These are phyloP conservation scores for Scrobipalpa atriplicella DNA, from an alignment of 2,888 invertebrate species.

Conservation along the genomic window DNA sequence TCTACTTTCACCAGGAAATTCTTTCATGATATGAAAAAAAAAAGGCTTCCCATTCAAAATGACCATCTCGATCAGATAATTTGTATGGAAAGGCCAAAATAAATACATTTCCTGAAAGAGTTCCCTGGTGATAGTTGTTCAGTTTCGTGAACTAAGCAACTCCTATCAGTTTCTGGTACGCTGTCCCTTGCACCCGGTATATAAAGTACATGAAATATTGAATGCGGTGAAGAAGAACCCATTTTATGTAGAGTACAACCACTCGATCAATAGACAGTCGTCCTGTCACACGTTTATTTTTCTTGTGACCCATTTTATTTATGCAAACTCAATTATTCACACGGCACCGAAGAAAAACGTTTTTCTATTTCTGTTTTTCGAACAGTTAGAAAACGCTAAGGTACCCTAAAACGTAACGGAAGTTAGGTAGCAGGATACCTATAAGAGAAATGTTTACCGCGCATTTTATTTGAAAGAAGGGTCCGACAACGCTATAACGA, in stretches of 20 bases:
- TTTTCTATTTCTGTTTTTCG: constrained; percentile 11
- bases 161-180: too few relatives aligned
- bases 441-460: constrained; percentile 42
- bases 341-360: constrained; percentile 3
- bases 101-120: too few relatives aligned
- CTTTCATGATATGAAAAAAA: too few relatives aligned
- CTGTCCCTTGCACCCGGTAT: too few relatives aligned
- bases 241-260: neutral
- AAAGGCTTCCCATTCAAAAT: too few relatives aligned
- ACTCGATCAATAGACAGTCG: constrained; percentile 10
- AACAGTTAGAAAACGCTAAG: neutral
- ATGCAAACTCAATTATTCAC: constrained; percentile 16
- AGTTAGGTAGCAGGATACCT: constrained; percentile 36
- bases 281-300: constrained; percentile 14
- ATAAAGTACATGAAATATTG: neutral
- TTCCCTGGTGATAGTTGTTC: too few relatives aligned
- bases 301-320: constrained; percentile 8
- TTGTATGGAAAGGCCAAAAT: too few relatives aligned
- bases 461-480: constrained; percentile 37
- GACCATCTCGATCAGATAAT: too few relatives aligned
- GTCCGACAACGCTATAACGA: constrained; percentile 32
- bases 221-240: neutral
- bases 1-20: too few relatives aligned
- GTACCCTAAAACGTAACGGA: constrained; percentile 36
- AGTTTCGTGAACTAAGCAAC: too few relatives aligned